phyloP scores from a whole-genome alignment of 2,888 invertebrate species.

The Andrena minutula region DNA sequence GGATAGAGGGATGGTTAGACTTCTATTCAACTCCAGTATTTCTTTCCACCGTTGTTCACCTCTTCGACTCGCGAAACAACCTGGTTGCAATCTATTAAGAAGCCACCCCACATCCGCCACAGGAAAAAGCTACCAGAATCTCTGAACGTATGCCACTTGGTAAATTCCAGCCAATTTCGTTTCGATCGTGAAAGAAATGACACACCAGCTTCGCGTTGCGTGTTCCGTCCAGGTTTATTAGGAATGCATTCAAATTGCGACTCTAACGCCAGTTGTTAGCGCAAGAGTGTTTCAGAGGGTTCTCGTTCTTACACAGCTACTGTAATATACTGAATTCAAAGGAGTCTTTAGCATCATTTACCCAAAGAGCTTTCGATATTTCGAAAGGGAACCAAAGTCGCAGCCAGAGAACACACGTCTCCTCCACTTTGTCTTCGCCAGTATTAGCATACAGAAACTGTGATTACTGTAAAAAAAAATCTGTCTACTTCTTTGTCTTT shows the following conservation, averaged over 20 bases:
- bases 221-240: slow-evolving; percentile 5
- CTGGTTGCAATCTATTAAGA: no score
- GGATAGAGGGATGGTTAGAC: no score
- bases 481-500: neutral
- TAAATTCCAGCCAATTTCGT: neutral
- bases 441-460: neutral
- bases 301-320: neutral
- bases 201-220: slow-evolving; percentile 2
- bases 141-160: neutral
- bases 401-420: neutral
- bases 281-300: neutral
- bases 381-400: no score
- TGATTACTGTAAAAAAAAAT: neutral
- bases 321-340: neutral
- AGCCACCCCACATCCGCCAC: no score
- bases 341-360: neutral
- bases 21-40: no score
- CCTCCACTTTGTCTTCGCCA: neutral
- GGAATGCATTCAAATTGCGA: neutral
- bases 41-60: no score
- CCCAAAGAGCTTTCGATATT: no score
- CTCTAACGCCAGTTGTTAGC: neutral
- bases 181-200: neutral
- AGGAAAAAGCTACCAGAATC: no score
- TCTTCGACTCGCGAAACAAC: no score